These are phyloP conservation scores for Ormia ochracea DNA, from an alignment of 2,888 invertebrate genomes.

Conservation along the genomic window DNA sequence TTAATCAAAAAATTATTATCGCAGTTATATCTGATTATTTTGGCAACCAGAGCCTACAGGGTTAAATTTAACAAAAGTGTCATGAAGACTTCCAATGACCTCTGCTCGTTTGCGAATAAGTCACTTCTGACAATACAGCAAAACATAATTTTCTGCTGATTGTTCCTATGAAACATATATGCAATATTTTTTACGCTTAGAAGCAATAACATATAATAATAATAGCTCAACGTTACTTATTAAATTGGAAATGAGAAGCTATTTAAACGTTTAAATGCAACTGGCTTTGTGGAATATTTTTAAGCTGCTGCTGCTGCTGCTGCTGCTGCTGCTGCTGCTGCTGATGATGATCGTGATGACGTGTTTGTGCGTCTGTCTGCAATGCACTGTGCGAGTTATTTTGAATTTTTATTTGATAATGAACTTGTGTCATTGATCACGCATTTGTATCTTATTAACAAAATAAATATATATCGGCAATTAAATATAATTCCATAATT, in stretches of 20 bases:
- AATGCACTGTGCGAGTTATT: constrained; percentile 6
- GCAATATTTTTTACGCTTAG: not conserved
- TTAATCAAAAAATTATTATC: no score
- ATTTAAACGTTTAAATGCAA: not conserved
- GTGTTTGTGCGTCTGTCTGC: constrained; percentile 7
- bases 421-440: constrained; percentile 55
- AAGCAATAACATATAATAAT: constrained; percentile 9
- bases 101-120: not conserved
- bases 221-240: not conserved
- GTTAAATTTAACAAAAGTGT: not conserved
- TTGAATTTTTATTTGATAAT: constrained; percentile 36
- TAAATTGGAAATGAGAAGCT: not conserved
- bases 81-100: not conserved
- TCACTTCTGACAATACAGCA: not conserved
- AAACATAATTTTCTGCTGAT: not conserved
- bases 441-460: constrained; percentile 19
- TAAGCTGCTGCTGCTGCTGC: not conserved
- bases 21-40: no score
- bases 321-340: constrained; percentile 1
- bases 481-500: not conserved
- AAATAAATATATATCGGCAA: not conserved
- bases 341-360: no score
- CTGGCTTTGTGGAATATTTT: not conserved
- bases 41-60: not conserved
- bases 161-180: not conserved